Evolutionary conservation across 2,797 vertebrate species (phyloP), one percentile per base, ranked within the genome.

Genomic region (Takifugu rubripes): DNA sequence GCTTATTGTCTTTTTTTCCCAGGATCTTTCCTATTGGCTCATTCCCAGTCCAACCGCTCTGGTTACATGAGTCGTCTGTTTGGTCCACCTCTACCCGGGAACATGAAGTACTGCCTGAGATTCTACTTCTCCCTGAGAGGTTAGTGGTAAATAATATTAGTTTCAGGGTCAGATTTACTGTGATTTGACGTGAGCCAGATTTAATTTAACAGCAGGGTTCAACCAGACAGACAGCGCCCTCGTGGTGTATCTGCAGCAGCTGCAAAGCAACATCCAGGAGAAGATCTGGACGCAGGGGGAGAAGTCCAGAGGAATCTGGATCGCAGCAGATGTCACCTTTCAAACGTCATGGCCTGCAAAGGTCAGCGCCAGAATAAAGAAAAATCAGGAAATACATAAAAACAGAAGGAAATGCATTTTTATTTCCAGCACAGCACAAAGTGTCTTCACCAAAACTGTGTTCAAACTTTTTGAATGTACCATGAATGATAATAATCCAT

Each of bases 21-120:
- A 98, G 96, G 96, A 59, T 94, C 91, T 68, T 98, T 92, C 78
- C 81, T 98, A 78, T 58, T 98, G 90, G 92, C 94, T 2, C 93
- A 96, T 66, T 93, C 93, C 0, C 91, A 84, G 52, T 88, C 92
- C 67, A 90, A 82, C 43, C 89, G 85, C 43, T 88, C 92, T 59
- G 91, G 86, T 29, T 96, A 96, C 25, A 77, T 95, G 59, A 94
- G 92, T 78, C 93, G 89, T n/a, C 88, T 98, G 27, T 86, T 90
- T 0, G 83, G 96, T 11, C 94, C 93, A 0, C 82, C 78, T 9
- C 78, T 98, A 47, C 92, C 93, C 1, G 93, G 90, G 76, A 95
- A 94, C 79, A 84, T 90, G 72, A 94, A 94, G 81, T 98, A 91
- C 88, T 98, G 96, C 78, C 88, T 98, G 68, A 91, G 90, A 36